A percentile compares a stretch with the other conserved stretches of the same genome.
Evolutionary conservation across 2,113 vertebrate species (phyloP).

Genomic region (Pterocles gutturalis): DNA sequence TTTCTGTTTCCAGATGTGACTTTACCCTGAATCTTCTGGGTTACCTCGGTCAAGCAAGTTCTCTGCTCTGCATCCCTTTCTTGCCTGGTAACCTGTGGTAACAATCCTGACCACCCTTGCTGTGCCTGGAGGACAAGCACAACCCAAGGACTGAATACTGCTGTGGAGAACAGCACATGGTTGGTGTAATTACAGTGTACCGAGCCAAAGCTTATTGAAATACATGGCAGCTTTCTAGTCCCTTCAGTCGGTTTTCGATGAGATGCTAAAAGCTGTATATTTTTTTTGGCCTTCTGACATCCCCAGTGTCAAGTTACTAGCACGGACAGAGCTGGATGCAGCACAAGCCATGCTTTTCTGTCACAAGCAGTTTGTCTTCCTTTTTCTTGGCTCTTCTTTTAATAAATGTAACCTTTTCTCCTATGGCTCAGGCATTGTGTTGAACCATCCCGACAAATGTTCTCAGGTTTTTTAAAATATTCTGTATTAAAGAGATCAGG

Average conservation of each 20-base stretch:
- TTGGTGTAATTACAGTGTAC: neutral
- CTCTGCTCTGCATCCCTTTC: neutral
- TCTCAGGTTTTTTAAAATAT: constrained; percentile 57
- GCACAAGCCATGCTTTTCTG: neutral
- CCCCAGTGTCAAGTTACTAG: neutral
- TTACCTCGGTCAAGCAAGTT: neutral
- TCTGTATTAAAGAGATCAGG: constrained; percentile 59
- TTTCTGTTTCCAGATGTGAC: neutral
- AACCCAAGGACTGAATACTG: neutral
- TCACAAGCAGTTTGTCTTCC: constrained; percentile 8
- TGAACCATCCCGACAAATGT: constrained; percentile 24
- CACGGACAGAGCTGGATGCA: neutral
- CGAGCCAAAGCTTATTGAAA: neutral
- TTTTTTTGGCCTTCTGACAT: neutral
- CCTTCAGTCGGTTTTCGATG: neutral
- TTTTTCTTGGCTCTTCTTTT: constrained; percentile 17
- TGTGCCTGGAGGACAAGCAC: neutral
- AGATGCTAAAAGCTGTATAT: neutral
- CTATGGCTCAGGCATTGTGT: neutral
- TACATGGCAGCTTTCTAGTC: neutral
- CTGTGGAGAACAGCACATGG: neutral
- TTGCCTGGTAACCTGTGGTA: rapidly evolving
- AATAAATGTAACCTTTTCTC: constrained; percentile 33
- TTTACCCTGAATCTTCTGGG: neutral
- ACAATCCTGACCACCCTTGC: neutral